Evolutionary conservation across 2,797 vertebrate genomes (phyloP).

Genomic region (Amazona finschi): DNA sequence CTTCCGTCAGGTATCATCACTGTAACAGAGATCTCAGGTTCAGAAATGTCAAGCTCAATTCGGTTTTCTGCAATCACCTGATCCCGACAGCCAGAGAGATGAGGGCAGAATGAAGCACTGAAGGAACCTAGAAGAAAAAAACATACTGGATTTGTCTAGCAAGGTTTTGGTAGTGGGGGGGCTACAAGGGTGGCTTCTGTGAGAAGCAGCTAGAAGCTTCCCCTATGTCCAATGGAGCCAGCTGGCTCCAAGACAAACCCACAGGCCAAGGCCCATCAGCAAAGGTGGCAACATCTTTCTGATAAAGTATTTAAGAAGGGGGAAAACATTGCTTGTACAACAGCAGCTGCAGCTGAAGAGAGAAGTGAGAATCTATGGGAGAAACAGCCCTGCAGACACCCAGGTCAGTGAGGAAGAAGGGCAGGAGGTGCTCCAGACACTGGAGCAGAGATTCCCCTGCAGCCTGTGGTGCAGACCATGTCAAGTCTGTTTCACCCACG

Average conservation of each 20-base stretch:
- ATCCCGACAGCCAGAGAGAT: conserved; percentile 84
- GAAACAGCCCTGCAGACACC: neutral
- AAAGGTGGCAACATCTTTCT: neutral
- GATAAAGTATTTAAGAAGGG: neutral
- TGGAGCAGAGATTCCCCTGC: neutral
- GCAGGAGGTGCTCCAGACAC: neutral
- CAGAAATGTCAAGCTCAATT: conserved; percentile 79
- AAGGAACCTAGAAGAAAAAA: conserved; percentile 77
- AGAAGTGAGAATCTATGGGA: neutral
- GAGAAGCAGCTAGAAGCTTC: neutral
- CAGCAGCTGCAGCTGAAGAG: neutral
- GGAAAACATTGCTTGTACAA: neutral
- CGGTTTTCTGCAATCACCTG: conserved; percentile 79
- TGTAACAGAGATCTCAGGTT: conserved; percentile 76
- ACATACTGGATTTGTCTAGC: neutral
- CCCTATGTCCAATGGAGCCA: rapidly evolving
- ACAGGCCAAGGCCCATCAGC: neutral
- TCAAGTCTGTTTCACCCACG: neutral
- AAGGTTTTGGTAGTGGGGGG: neutral
- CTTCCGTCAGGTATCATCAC: conserved; percentile 81
- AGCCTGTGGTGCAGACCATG: neutral
- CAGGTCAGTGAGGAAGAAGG: neutral
- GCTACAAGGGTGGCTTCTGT: neutral
- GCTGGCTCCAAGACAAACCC: neutral
- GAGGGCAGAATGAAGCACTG: conserved; percentile 88